Evolutionary conservation across 1,140 invertebrate species (phyloP).

Genomic region (Zaprionus nigranus): DNA sequence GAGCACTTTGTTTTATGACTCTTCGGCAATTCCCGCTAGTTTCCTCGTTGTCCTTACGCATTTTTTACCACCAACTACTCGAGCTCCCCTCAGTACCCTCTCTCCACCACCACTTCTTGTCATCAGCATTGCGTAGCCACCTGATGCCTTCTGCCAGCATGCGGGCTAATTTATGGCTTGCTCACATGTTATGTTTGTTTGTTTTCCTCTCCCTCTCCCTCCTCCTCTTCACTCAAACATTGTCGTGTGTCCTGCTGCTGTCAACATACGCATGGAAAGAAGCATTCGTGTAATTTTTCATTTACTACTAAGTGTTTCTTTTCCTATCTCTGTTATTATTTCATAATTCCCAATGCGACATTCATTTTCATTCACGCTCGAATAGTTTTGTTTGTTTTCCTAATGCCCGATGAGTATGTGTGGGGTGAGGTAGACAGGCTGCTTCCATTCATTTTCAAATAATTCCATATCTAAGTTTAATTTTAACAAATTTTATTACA

Average conservation of each 20-base stretch:
- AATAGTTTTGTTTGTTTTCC: conserved; percentile 76
- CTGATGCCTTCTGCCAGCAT: conserved; percentile 57
- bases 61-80: conserved; percentile 36
- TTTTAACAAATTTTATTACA: not conserved
- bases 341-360: conserved; percentile 77
- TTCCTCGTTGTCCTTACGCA: conserved; percentile 26
- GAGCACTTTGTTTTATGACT: conserved; percentile 79
- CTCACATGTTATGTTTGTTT: conserved; percentile 61
- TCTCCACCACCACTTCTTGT: not conserved
- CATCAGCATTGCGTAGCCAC: conserved; percentile 68
- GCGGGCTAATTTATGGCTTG: conserved; percentile 79
- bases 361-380: conserved; percentile 66
- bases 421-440: not conserved
- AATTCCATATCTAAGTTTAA: too few species aligned
- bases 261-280: conserved; percentile 35
- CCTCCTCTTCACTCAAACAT: conserved; percentile 23
- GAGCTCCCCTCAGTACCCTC: not conserved
- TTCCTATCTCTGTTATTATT: conserved; percentile 54
- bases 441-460: not conserved
- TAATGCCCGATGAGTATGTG: conserved; percentile 39
- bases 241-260: conserved; percentile 45
- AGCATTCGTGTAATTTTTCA: conserved; percentile 67
- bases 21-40: conserved; percentile 57
- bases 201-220: conserved; percentile 45
- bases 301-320: conserved; percentile 72